These are phyloP conservation scores for Pseudanteris insignis DNA, from an alignment of 2,888 invertebrate species.

Conservation along the genomic window DNA sequence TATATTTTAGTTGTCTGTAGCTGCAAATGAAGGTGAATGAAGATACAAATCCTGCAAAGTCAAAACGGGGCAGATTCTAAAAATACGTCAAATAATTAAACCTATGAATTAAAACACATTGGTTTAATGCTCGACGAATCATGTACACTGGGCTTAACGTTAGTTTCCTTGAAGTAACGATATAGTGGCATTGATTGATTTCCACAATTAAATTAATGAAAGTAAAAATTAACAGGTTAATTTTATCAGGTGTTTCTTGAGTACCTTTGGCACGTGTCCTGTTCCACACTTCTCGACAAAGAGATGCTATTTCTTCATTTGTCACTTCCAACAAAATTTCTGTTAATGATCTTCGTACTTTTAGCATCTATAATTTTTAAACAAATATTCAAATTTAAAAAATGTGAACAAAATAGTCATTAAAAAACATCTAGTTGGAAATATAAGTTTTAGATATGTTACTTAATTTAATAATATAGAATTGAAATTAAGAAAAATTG, in stretches of 20 bases:
- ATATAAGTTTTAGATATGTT: too few relatives aligned
- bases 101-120: slow-evolving; percentile 57
- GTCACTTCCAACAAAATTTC: slow-evolving; percentile 95
- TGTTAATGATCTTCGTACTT: slow-evolving; percentile 87
- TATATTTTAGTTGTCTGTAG: too few relatives aligned
- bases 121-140: slow-evolving; percentile 57
- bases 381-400: slow-evolving; percentile 2
- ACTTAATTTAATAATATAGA: background rate
- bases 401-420: slow-evolving; percentile 2
- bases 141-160: slow-evolving; percentile 49
- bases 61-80: slow-evolving; percentile 55
- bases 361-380: slow-evolving; percentile 78
- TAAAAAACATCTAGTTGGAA: too few relatives aligned
- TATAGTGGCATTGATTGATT: slow-evolving; percentile 5
- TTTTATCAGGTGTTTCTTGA: slow-evolving; percentile 61
- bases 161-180: slow-evolving; percentile 23
- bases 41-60: slow-evolving; percentile 55
- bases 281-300: slow-evolving; percentile 87
- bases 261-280: slow-evolving; percentile 85
- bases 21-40: too few relatives aligned
- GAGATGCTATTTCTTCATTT: slow-evolving; percentile 83
- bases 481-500: slow-evolving; percentile 11
- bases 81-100: slow-evolving; percentile 60
- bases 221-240: slow-evolving; percentile 54
- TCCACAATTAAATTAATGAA: slow-evolving; percentile 44